Conservation (phyloP, 53 echinoderm and acorn worm genomes). For the Actinopyga echinites region DNA sequence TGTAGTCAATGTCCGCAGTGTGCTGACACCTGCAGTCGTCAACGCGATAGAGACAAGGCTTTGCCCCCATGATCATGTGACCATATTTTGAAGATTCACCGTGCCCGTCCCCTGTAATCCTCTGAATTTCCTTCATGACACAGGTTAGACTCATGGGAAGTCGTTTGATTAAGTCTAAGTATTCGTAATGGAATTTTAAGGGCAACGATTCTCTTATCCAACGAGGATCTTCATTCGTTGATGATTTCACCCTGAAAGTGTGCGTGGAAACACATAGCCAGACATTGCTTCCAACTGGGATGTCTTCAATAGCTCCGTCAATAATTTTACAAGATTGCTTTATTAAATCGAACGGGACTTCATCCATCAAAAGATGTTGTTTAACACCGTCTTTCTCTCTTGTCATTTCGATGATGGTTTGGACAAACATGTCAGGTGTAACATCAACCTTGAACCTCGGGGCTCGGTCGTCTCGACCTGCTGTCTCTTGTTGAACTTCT, state of each 20-base stretch:
- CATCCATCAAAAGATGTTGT: slow-evolving; percentile 21
- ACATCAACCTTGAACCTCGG: not conserved
- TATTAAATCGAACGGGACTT: slow-evolving; percentile 32
- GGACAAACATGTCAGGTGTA: slow-evolving; percentile 7
- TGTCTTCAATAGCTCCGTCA: not conserved
- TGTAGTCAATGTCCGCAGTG: not conserved
- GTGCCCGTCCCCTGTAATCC: slow-evolving; percentile 23
- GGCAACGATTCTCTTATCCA: slow-evolving; percentile 28
- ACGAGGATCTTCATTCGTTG: not conserved
- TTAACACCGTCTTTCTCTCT: not conserved
- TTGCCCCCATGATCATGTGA: slow-evolving; percentile 14
- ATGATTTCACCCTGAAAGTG: slow-evolving; percentile 17
- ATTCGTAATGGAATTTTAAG: not conserved
- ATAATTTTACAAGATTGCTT: not conserved
- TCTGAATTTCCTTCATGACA: slow-evolving; percentile 27
- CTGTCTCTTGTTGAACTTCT: not conserved
- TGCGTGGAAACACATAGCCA: slow-evolving; percentile 27
- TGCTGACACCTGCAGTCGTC: not conserved
- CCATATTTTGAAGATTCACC: slow-evolving; percentile 11
- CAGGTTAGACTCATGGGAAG: slow-evolving; percentile 2
- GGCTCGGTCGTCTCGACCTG: not conserved
- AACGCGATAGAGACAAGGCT: slow-evolving; percentile 2
- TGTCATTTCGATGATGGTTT: slow-evolving; percentile 17
- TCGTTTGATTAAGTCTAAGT: slow-evolving; percentile 17
- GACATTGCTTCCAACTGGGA: not conserved